Conservation (phyloP, 2,113 vertebrate genomes). For the Colossoma macropomum region DNA sequence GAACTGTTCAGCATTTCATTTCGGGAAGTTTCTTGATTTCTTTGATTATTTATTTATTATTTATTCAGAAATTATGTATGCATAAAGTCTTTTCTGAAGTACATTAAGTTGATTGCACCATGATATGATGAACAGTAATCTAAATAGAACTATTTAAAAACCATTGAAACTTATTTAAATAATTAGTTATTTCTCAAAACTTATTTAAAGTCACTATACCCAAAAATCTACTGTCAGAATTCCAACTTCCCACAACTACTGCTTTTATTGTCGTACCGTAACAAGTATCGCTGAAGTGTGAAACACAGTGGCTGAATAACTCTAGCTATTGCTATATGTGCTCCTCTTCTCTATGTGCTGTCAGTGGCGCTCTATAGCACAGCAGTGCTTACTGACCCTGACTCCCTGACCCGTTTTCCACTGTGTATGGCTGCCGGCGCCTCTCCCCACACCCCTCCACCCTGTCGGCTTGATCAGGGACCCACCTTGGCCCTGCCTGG, state of each 20-base stretch:
- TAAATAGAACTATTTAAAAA: too few relatives aligned
- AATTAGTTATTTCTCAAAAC: too few relatives aligned
- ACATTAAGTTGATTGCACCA: too few relatives aligned
- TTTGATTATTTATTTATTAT: neutral
- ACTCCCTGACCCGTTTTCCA: slow-evolving; percentile 77
- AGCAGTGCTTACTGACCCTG: slow-evolving; percentile 74
- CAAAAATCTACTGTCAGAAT: too few relatives aligned
- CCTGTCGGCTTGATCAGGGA: slow-evolving; percentile 72
- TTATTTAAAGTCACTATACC: too few relatives aligned
- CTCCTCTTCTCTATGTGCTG: slow-evolving; percentile 65
- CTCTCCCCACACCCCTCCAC: slow-evolving; percentile 60
- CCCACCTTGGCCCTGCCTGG: slow-evolving; percentile 64
- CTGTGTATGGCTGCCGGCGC: slow-evolving; percentile 75
- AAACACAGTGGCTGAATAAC: neutral
- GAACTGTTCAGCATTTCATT: neutral
- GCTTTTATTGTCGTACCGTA: too few relatives aligned
- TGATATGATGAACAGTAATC: too few relatives aligned
- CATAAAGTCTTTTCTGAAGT: too few relatives aligned
- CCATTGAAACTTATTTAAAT: too few relatives aligned
- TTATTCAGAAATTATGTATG: neutral
- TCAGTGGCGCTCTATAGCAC: slow-evolving; percentile 74
- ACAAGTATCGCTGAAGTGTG: neutral
- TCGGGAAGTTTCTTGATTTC: neutral
- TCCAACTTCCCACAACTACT: too few relatives aligned
- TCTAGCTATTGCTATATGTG: neutral